Base-by-base conservation (phyloP, 2,888 invertebrate species). In the Carterocephalus palaemon region DNA sequence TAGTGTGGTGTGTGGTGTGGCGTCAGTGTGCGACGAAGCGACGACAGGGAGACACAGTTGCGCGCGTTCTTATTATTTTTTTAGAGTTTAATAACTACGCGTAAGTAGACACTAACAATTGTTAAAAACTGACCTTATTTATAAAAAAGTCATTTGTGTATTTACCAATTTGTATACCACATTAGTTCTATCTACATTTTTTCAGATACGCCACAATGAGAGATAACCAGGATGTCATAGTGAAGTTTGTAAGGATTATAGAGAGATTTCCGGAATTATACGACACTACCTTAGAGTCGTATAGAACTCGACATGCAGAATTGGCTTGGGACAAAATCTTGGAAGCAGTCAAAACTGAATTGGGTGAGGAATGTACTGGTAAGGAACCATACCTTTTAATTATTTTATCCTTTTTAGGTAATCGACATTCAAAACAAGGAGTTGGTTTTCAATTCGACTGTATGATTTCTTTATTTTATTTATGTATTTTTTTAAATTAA, bases 231-330 rank as follows among this genome's bases (percentile, higher is more conserved):
- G 70, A 75, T 47, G 68, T 79, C 46, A 81, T 84, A 66, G 75
- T 76, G 26, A 67, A 73, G 29, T 88, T 88, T 52, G 86, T 88
- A 50, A 80, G 82, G 59, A 74, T 86, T 52, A 72, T 87, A 39
- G 73, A 84, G 63, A 70, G 69, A 52, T 77, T 79, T 53, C 83
- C 84, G 24, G 85, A 83, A 55, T 64, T 88, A 8, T 88, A 88
- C 51, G 77, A 88, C 48, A 73, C 75, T 39, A 78, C 70, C 47
- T 64, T 80, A 49, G 85, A 85, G 4, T 74, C 79, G 15, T 87
- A 87, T 55, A 72, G 81, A 46, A 50, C 58, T 4, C 49, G 57
- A 13, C 50, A 52, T n/a, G 53, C 57, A 1, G 45, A 45, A 0
- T n/a, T 23, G 4, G 37, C 24, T n/a, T 45, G 45, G 45, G 37